phyloP scores from a whole-genome alignment of 2,797 vertebrate genomes.

The Phataginus tetradactyla region DNA sequence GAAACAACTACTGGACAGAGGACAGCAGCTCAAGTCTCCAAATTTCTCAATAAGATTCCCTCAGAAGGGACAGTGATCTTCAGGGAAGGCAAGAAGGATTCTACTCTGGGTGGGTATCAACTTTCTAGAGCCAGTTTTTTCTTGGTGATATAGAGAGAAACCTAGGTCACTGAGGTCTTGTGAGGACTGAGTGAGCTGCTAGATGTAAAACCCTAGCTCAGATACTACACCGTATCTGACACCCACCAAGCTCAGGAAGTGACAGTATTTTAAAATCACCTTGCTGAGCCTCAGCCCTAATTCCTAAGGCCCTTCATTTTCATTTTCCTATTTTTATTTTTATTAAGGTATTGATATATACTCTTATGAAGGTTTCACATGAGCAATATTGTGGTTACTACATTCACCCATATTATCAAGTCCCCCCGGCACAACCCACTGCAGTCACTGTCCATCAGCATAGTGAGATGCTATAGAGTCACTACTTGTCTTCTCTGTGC shows the following conservation, averaged over 20 bases:
- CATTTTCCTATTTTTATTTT: too few relatives aligned
- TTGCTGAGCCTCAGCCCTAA: background rate
- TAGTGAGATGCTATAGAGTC: too few relatives aligned
- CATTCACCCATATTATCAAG: too few relatives aligned
- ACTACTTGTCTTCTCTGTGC: too few relatives aligned
- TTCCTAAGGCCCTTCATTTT: background rate
- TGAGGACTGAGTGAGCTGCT: background rate
- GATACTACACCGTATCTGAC: background rate
- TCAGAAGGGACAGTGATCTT: background rate
- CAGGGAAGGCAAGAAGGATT: background rate
- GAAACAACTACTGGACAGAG: background rate
- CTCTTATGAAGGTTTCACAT: too few relatives aligned
- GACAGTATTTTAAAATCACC: background rate
- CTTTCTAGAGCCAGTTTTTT: constrained; percentile 4
- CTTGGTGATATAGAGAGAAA: background rate
- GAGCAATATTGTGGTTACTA: too few relatives aligned
- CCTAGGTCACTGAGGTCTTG: background rate
- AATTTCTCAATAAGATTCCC: background rate
- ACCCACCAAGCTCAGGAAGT: background rate
- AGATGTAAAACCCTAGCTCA: background rate
- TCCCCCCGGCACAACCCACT: too few relatives aligned
- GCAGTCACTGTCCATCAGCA: too few relatives aligned
- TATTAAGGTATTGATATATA: too few relatives aligned
- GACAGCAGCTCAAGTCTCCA: background rate
- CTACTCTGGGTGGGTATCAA: background rate